Base-by-base conservation (phyloP, 2,113 vertebrate species). In the Promerops cafer region DNA sequence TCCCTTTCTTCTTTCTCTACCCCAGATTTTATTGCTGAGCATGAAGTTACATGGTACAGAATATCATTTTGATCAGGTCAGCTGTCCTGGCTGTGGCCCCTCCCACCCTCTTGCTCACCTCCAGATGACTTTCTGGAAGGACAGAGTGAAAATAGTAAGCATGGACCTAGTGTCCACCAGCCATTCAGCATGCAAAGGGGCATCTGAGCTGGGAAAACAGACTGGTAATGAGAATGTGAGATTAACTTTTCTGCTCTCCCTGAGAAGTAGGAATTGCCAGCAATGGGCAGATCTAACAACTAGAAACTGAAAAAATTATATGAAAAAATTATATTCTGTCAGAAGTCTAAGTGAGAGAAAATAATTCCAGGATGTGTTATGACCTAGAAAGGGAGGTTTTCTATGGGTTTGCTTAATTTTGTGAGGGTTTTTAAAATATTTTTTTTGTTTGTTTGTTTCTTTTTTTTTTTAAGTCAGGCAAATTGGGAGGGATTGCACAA, bases 351-450 rank as follows among this genome's bases (percentile, higher is more conserved):
- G 18, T 47, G 21, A 87, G 24, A 87, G 18, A 82, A 89, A 74
- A 45, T 81, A 54, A 49, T 9, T 78, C 40, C 61, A 87, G 44
- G 68, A 69, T 3, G 6, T 64, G 23, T 21, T 76, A 30, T 44
- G 33, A 57, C 45, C 40, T 57, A 56, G 68, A 69, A 83, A 86
- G 72, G 9, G 52, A 31, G 13, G 5, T 4, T 65, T 81, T 79
- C 23, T 44, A 30, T 52, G 31, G 6, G 7, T 59, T 85, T 82
- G 9, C 2, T 61, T 65, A 1, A 0, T 75, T 78, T 20, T 20
- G 3, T 33, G 42, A n/a, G 10, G 11, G 4, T 2, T 39, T 44
- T 18, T 31, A 23, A 3, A 1, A 5, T 5, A n/a, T 23, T 13
- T 18, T 19, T 64, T 33, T 69, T 47, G 4, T 9, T 45, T 40